Percentiles rank a stretch among this genome's conserved stretches.
Evolutionary conservation across 2,888 invertebrate genomes (phyloP).

Genomic region (Drosophila multiciliata): DNA sequence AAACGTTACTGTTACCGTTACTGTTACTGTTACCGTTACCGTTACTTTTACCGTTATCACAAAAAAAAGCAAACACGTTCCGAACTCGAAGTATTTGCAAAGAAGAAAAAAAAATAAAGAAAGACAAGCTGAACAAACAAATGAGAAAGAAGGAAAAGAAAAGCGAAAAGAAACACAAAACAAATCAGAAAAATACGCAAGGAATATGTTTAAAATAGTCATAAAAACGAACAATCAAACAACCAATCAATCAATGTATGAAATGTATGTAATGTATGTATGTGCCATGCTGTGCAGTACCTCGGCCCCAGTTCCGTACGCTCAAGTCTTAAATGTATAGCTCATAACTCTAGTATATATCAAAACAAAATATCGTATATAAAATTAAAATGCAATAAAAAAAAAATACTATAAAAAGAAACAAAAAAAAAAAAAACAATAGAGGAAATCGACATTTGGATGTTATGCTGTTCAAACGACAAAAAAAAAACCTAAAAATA

Average conservation of each 20-base stretch:
- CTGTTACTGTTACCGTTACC: conserved; percentile 28
- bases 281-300: conserved; percentile 86
- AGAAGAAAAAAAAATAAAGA: neutral
- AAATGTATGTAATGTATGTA: conserved; percentile 60
- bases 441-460: conserved; percentile 84
- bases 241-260: conserved; percentile 22
- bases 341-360: conserved; percentile 20
- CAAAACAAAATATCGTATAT: conserved; percentile 27
- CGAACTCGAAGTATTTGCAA: conserved; percentile 14
- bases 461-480: conserved; percentile 84
- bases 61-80: conserved; percentile 32
- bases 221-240: conserved; percentile 25
- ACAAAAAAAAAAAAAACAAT: conserved; percentile 38
- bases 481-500: conserved; percentile 19
- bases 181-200: conserved; percentile 39
- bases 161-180: conserved; percentile 52
- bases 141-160: conserved; percentile 51
- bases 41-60: conserved; percentile 45
- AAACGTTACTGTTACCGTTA: conserved; percentile 65
- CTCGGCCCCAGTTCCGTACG: conserved; percentile 78
- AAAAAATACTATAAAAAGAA: conserved; percentile 31
- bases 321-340: conserved; percentile 42
- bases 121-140: conserved; percentile 68
- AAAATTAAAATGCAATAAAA: conserved; percentile 20
- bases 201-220: conserved; percentile 21